Evolutionary conservation across 2,888 invertebrate species (phyloP), one percentile per base, ranked within the genome.

Genomic region (Dolichopus griseipennis): DNA sequence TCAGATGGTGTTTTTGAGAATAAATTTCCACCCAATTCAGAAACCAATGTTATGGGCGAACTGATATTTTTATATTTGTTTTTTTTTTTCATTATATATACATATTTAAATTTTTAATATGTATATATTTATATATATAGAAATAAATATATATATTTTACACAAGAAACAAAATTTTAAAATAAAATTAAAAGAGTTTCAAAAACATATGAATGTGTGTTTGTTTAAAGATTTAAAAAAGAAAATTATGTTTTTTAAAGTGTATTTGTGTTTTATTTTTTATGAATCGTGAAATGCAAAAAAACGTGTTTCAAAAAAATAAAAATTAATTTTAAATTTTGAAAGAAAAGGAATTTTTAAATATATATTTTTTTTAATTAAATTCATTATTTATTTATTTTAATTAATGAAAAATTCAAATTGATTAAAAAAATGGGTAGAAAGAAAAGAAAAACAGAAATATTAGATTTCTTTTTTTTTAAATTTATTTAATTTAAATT

Each of bases 1-100:
- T 93, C 93, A 82, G 92, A 92, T 79, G 93, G 93, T 78, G 93
- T 93, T 86, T 93, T 93, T 86, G 90, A 92, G 87, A 95, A 94
- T 83, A 95, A 87, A 83, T 95, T 95, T 79, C 93, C 92, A 83
- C 95, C 93, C 85, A 96, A 92, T 87, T 95, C 95, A 80, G 86
- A 88, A 83, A 95, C 95, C 87, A 96, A 88, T 87, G 93, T 93
- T 85, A 93, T 93, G 79, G 93, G 93, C 79, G 93, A 93, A 85
- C 93, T 93, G 33, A 69, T 63, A 66, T 65, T 22, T 67, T 66
- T 65, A 67, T n/a, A n/a, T n/a, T 65, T 65, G 21, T 66, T 65
- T 68, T 67, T 33, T 27, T 1, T 68, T 64, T 67, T 63, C 20
- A 69, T 63, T 34, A 65, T 15, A 66, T 37, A 64, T 64, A 33